phyloP scores from a whole-genome alignment of 2,888 invertebrate genomes.

The Alitta virens region DNA sequence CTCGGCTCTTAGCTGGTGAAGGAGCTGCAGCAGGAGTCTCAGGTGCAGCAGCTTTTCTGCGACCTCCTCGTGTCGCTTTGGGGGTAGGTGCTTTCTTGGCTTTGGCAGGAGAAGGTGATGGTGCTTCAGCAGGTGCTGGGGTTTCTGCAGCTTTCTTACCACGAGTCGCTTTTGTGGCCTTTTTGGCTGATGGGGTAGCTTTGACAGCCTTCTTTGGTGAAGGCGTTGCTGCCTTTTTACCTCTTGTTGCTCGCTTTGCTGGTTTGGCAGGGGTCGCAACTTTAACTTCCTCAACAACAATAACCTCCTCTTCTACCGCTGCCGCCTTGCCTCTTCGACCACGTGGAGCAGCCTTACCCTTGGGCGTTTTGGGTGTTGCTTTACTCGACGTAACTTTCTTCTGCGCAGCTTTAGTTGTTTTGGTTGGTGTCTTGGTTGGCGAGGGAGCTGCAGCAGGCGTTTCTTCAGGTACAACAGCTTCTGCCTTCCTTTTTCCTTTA shows the following conservation, averaged over 20 bases:
- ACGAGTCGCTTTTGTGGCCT: background rate
- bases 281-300: too few relatives aligned
- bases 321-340: constrained; percentile 1
- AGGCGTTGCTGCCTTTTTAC: background rate
- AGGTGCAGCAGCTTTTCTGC: background rate
- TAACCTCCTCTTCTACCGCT: background rate
- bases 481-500: background rate
- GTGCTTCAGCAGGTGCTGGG: background rate
- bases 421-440: background rate
- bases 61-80: constrained; percentile 2
- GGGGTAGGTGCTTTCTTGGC: constrained; percentile 1
- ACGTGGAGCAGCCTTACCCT: background rate
- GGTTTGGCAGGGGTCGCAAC: too few relatives aligned
- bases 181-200: background rate
- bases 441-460: background rate
- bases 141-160: background rate
- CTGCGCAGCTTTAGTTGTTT: background rate
- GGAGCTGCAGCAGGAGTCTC: background rate
- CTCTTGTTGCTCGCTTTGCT: too few relatives aligned
- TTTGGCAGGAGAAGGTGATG: background rate
- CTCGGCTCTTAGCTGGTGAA: background rate
- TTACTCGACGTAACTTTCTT: background rate
- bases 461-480: background rate
- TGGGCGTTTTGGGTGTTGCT: background rate
- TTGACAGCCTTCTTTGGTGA: background rate